Evolutionary conservation across 1,140 invertebrate species (phyloP).

Genomic region (Drosophila nasuta): DNA sequence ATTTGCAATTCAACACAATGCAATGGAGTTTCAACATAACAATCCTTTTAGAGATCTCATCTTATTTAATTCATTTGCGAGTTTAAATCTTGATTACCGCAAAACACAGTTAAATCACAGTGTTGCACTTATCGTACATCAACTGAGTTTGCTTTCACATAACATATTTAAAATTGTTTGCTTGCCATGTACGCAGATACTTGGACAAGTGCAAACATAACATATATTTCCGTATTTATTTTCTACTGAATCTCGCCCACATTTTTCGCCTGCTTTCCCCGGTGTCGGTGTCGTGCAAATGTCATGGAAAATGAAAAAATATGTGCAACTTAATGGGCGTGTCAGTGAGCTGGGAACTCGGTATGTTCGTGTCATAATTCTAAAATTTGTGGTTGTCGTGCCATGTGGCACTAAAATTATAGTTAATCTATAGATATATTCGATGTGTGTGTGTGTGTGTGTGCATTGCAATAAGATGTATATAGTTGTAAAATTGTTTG

Average conservation of each 20-base stretch:
- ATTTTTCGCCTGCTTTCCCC: neutral
- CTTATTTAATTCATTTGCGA: no score
- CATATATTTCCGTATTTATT: conserved; percentile 23
- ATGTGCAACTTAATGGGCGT: conserved; percentile 46
- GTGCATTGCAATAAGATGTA: conserved; percentile 20
- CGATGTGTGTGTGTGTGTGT: neutral
- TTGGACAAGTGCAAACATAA: neutral
- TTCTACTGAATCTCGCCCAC: neutral
- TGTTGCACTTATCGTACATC: no score
- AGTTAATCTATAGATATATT: conserved; percentile 25
- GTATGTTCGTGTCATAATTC: conserved; percentile 71
- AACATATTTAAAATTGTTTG: no score
- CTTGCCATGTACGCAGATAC: no score
- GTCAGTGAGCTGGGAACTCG: conserved; percentile 39
- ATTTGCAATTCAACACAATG: no score
- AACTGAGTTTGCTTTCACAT: neutral
- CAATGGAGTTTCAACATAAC: no score
- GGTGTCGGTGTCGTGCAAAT: conserved; percentile 28
- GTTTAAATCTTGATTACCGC: no score
- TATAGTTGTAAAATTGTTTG: conserved; percentile 12
- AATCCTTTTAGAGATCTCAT: no score
- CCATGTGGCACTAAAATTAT: conserved; percentile 55
- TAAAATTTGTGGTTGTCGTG: conserved; percentile 72
- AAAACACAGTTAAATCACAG: no score
- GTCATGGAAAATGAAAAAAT: conserved; percentile 46